A percentile compares a stretch with the other conserved stretches of the same genome.
Evolutionary conservation across 2,888 invertebrate genomes (phyloP).

Genomic region (Calameuta idolon): DNA sequence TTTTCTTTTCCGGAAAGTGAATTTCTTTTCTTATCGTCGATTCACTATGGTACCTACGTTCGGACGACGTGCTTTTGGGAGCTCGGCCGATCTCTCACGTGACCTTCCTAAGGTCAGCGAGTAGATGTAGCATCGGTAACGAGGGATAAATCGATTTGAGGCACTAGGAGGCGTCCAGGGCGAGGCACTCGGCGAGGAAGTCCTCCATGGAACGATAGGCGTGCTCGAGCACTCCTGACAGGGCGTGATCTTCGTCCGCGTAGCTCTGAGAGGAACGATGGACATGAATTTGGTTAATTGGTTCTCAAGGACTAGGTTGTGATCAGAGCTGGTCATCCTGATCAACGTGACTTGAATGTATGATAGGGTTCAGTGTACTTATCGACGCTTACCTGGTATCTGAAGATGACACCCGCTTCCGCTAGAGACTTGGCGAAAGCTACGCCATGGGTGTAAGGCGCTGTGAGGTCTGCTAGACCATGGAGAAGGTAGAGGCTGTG

Average conservation of each 20-base stretch:
- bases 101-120: conserved; percentile 27
- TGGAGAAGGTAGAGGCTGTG: conserved; percentile 91
- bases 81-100: not conserved
- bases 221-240: conserved; percentile 88
- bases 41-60: too few relatives aligned
- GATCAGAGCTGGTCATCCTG: too few relatives aligned
- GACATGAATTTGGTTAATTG: too few relatives aligned
- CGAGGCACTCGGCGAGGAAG: conserved; percentile 90
- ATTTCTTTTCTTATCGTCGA: too few relatives aligned
- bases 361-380: too few relatives aligned
- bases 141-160: conserved; percentile 58
- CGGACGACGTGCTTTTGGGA: too few relatives aligned
- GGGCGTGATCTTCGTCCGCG: conserved; percentile 90
- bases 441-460: conserved; percentile 94
- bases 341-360: too few relatives aligned
- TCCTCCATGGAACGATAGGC: conserved; percentile 94
- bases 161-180: conserved; percentile 78
- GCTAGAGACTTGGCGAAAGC: conserved; percentile 89
- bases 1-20: not conserved
- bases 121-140: conserved; percentile 54
- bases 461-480: conserved; percentile 91
- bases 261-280: conserved; percentile 77
- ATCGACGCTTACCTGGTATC: conserved; percentile 81
- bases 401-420: conserved; percentile 88
- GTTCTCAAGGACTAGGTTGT: too few relatives aligned